Evolutionary conservation across 2,888 invertebrate species (phyloP), one percentile per base, ranked within the genome.

Genomic region (Dryocosmus kuriphilus): DNA sequence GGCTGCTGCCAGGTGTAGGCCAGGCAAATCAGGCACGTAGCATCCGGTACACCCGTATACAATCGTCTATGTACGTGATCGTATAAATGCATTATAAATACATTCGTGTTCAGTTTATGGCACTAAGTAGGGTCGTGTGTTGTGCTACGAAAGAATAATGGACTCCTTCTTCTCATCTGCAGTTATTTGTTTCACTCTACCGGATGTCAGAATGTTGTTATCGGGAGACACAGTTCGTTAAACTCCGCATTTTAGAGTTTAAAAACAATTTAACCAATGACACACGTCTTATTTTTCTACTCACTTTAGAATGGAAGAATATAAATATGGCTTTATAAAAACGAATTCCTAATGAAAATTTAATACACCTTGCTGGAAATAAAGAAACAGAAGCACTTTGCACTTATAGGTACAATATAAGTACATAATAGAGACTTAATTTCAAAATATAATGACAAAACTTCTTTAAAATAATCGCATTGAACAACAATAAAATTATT

Each of bases 1-100:
- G 71, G 65, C 51, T 71, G 71, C 71, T 67, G 71, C 71, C 71
- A 71, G 71, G 71, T 71, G 71, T 51, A 71, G 71, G 32, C 51
- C 71, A 71, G 71, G 71, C 51, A 71, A 71, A 71, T 71, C 71
- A 71, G 71, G 71, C 71, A 32, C 51, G 71, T 46, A 71, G 30
- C 71, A 71, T 71, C 71, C 71, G 71, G 71, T 41, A 41, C 51
- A 71, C 51, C 46, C 51, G 51, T 51, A 71, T n/a, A n/a, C n/a
- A n/a, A n/a, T n/a, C 30, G n/a, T 71, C 19, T 67, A 67, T 67
- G 38, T 51, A 71, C 71, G 46, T 71, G 71, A 51, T 71, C 71
- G 71, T 46, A 71, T 71, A 51, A 71, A 51, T 71, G 51, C 71
- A 51, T 71, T 71, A 71, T 71, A 71, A 71, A 46, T 71, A 71